Percentiles rank a stretch among this genome's conserved stretches.
Evolutionary conservation across 2,113 vertebrate genomes (phyloP).

Genomic region (Clarias batrachus): DNA sequence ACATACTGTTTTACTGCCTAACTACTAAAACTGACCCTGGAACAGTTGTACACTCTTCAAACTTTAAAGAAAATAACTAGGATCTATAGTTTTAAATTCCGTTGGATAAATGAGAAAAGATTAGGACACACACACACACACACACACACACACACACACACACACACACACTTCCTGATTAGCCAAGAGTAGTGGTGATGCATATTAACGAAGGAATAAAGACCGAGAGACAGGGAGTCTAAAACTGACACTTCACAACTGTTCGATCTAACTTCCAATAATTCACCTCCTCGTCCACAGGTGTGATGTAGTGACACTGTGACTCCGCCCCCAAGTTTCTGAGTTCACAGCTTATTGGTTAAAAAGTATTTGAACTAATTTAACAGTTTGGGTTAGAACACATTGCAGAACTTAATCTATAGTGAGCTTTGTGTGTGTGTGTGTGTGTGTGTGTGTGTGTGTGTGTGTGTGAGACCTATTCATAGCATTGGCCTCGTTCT

Average conservation of each 20-base stretch:
- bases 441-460: background rate
- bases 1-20: no score
- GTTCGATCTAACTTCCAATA: background rate
- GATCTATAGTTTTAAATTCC: background rate
- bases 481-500: constrained; percentile 19
- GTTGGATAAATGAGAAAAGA: background rate
- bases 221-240: background rate
- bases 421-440: background rate
- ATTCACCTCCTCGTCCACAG: no score
- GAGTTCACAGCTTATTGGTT: background rate
- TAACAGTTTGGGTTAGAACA: background rate
- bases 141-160: background rate
- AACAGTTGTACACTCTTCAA: no score
- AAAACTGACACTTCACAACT: constrained; percentile 6
- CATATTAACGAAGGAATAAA: constrained; percentile 43
- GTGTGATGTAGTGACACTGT: background rate
- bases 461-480: constrained; percentile 4
- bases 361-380: background rate
- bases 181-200: constrained; percentile 38
- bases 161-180: constrained; percentile 23
- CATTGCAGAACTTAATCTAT: background rate
- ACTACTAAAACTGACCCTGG: no score
- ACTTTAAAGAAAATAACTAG: no score
- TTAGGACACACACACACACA: constrained; percentile 25
- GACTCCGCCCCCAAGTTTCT: background rate